Conservation (phyloP, 2,888 invertebrate genomes). For the Gibbula magus region DNA sequence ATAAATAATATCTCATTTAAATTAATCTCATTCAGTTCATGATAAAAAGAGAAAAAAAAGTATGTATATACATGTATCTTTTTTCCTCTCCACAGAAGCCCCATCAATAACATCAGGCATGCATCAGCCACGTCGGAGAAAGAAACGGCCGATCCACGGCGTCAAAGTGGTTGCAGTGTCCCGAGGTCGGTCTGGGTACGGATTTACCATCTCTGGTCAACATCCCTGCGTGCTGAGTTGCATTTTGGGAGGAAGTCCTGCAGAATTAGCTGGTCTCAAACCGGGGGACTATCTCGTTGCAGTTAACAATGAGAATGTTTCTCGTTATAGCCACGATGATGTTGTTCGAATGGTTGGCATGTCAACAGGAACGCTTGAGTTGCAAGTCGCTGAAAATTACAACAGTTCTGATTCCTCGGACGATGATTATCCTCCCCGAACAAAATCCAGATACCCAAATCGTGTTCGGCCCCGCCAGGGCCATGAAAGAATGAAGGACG, state of each 20-base stretch:
- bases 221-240: conserved; percentile 96
- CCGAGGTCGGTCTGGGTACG: conserved; percentile 92
- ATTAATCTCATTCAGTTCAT: no score
- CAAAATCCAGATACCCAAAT: conserved; percentile 73
- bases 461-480: conserved; percentile 56
- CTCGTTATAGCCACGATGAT: conserved; percentile 93
- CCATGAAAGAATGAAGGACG: not conserved
- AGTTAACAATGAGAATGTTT: conserved; percentile 91
- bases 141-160: conserved; percentile 84
- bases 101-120: conserved; percentile 14
- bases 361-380: conserved; percentile 81
- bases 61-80: no score
- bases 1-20: no score
- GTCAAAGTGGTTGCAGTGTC: conserved; percentile 89
- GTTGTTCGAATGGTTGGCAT: conserved; percentile 93
- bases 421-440: conserved; percentile 77
- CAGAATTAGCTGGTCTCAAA: conserved; percentile 90
- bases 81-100: no score
- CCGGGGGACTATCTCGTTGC: conserved; percentile 94
- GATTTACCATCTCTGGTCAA: conserved; percentile 98
- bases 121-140: conserved; percentile 79
- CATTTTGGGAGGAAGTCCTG: conserved; percentile 92
- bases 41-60: no score
- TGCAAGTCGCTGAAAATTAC: conserved; percentile 78
- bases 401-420: conserved; percentile 88